phyloP scores from a whole-genome alignment of 2,888 invertebrate species.

The Oligia strigilis region DNA sequence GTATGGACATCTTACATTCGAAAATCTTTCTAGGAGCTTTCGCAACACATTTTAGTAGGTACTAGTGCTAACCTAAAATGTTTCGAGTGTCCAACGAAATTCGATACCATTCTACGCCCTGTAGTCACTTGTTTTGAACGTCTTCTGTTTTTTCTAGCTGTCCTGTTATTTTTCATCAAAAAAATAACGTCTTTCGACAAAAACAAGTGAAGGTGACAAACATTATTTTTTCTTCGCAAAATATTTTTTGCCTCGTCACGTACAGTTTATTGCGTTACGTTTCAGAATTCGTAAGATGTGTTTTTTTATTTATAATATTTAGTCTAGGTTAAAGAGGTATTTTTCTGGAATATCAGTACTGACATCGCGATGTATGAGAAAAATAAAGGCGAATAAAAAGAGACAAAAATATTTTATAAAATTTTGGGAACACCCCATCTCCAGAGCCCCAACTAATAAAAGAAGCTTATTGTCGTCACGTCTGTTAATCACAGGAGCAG shows the following conservation, averaged over 20 bases:
- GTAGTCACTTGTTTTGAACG: conserved; percentile 54
- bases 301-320: conserved; percentile 37
- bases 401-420: background rate
- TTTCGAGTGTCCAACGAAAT: conserved; percentile 9
- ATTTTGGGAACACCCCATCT: background rate
- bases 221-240: conserved; percentile 50
- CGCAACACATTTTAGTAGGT: conserved; percentile 1
- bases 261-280: conserved; percentile 50
- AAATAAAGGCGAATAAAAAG: background rate
- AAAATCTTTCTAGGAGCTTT: background rate
- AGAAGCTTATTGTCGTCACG: background rate
- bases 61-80: background rate
- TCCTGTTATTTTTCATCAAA: conserved; percentile 54
- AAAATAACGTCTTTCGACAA: conserved; percentile 44
- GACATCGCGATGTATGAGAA: background rate
- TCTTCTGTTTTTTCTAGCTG: conserved; percentile 35
- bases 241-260: conserved; percentile 52
- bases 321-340: conserved; percentile 4
- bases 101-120: conserved; percentile 15
- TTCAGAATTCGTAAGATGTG: conserved; percentile 39
- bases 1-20: background rate
- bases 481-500: background rate
- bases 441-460: background rate
- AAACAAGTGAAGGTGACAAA: conserved; percentile 63
- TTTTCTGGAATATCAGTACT: conserved; percentile 16